Evolutionary conservation across 2,113 vertebrate genomes (phyloP).

Genomic region (Erinaceus europaeus): DNA sequence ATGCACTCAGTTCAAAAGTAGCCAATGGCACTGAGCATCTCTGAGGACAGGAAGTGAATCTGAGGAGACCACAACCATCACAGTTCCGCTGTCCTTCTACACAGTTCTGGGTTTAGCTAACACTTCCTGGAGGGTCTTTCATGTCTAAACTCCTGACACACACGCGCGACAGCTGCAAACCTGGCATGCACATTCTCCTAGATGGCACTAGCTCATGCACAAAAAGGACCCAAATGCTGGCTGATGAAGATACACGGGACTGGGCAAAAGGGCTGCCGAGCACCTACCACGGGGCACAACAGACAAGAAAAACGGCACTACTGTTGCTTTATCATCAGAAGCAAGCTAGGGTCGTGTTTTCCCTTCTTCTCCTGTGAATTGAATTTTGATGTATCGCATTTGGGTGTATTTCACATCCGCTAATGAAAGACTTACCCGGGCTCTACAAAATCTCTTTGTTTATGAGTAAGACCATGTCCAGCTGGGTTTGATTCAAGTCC

Average conservation of each 20-base stretch:
- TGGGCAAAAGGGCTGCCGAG: neutral
- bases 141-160: neutral
- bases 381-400: neutral
- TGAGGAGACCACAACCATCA: neutral
- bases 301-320: neutral
- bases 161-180: neutral
- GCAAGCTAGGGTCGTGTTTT: neutral
- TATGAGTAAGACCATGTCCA: slow-evolving; percentile 16
- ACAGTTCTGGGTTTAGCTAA: no score
- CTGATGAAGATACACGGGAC: neutral
- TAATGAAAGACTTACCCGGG: neutral
- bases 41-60: no score
- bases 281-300: neutral
- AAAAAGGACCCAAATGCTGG: neutral
- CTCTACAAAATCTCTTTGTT: slow-evolving; percentile 24
- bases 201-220: neutral
- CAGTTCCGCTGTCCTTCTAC: neutral
- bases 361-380: neutral
- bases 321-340: slow-evolving; percentile 2
- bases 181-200: neutral
- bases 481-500: neutral
- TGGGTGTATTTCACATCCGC: slow-evolving; percentile 1
- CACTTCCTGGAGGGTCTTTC: no score
- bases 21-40: no score
- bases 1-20: no score